A percentile compares a stretch with the other conserved stretches of the same genome.
Evolutionary conservation across 2,113 vertebrate species (phyloP).

Genomic region (Phylloscopus whistleri): DNA sequence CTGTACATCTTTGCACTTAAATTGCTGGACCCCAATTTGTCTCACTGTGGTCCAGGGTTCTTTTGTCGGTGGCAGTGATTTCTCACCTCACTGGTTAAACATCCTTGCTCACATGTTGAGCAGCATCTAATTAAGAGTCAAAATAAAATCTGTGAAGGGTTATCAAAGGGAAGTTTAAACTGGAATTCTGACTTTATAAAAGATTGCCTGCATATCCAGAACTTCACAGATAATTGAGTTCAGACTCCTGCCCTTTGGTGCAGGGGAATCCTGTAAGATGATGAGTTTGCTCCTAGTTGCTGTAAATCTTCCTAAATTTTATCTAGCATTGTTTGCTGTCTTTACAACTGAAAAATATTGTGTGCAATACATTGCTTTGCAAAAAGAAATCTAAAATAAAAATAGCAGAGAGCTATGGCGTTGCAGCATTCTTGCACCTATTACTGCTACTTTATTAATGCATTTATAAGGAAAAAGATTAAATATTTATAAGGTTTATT

Average conservation of each 20-base stretch:
- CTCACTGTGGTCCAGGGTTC: neutral
- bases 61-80: neutral
- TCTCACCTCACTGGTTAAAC: neutral
- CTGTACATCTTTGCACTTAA: neutral
- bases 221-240: neutral
- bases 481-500: slow-evolving; percentile 16
- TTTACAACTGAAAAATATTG: neutral
- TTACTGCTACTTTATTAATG: neutral
- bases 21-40: neutral
- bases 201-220: neutral
- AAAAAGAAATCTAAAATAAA: neutral
- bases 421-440: neutral
- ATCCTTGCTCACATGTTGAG: neutral
- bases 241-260: neutral
- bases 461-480: neutral
- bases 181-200: neutral
- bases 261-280: neutral
- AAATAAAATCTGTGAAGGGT: neutral
- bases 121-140: neutral
- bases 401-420: neutral
- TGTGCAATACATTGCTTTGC: neutral
- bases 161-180: neutral
- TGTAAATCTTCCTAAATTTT: neutral
- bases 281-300: neutral
- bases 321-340: neutral